These are phyloP conservation scores for Drosophila pectinifera DNA, from an alignment of 1,140 invertebrate genomes.

Conservation along the genomic window DNA sequence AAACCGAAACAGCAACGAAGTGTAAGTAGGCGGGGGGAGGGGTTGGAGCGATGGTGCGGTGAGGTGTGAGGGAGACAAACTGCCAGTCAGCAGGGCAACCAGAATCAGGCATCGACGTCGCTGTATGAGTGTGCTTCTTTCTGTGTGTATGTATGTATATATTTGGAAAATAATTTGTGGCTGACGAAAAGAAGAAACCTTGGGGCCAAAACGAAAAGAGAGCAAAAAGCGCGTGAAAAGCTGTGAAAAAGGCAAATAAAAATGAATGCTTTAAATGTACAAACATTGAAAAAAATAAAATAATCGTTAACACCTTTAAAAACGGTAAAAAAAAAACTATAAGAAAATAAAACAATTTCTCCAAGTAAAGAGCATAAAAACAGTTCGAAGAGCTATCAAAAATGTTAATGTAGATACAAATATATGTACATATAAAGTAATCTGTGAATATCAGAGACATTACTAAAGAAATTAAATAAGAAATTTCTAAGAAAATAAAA, in stretches of 20 bases:
- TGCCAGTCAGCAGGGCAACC: constrained; percentile 47
- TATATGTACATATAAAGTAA: constrained; percentile 9
- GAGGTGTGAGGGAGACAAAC: constrained; percentile 50
- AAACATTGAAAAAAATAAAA: constrained; percentile 26
- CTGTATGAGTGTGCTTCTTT: constrained; percentile 22
- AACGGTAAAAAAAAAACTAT: too few species aligned
- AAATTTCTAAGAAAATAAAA: neutral
- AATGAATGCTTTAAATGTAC: constrained; percentile 1
- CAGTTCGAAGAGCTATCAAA: neutral
- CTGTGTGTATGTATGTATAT: constrained; percentile 21
- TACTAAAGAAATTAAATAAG: neutral
- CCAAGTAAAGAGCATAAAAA: too few species aligned
- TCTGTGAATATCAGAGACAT: neutral
- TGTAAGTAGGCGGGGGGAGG: constrained; percentile 15
- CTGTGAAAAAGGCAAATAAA: constrained; percentile 28
- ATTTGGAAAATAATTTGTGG: constrained; percentile 69
- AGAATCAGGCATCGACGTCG: constrained; percentile 37
- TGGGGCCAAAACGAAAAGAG: constrained; percentile 50
- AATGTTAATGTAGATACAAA: neutral
- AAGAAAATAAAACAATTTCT: too few species aligned
- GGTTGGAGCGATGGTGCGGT: constrained; percentile 19
- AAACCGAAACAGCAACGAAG: constrained; percentile 70
- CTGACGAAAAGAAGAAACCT: constrained; percentile 70
- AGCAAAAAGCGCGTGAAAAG: constrained; percentile 62
- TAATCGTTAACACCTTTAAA: constrained; percentile 1